Evolutionary conservation across 2,797 vertebrate genomes (phyloP).

Genomic region (Rhabdomys pumilio): DNA sequence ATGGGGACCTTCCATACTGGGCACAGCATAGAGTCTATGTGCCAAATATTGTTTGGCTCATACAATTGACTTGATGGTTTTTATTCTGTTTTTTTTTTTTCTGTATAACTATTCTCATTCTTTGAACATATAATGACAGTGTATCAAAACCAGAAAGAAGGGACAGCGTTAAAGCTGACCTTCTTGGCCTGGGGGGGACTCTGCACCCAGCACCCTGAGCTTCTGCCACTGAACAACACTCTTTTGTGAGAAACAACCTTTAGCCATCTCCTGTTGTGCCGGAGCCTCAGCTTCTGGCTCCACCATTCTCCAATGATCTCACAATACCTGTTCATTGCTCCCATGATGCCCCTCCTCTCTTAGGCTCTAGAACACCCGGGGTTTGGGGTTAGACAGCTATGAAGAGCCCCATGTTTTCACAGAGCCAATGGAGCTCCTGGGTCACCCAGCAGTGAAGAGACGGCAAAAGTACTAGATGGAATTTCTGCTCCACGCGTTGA

Average conservation of each 20-base stretch:
- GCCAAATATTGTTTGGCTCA: conserved; percentile 19
- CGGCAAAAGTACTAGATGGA: conserved; percentile 41
- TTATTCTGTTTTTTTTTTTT: conserved; percentile 36
- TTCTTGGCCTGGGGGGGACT: neutral
- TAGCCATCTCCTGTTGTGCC: neutral
- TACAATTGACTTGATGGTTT: conserved; percentile 40
- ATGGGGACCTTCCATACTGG: neutral
- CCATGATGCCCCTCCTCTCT: neutral
- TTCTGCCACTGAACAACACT: neutral
- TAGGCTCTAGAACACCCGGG: no score
- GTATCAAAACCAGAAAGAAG: neutral
- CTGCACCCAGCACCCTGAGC: neutral
- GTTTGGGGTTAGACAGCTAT: neutral
- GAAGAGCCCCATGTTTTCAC: neutral
- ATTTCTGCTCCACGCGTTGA: conserved; percentile 68
- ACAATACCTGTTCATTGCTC: neutral
- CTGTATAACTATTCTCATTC: conserved; percentile 40
- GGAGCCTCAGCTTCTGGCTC: neutral
- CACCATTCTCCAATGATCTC: neutral
- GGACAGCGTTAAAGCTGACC: neutral
- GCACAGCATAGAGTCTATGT: neutral
- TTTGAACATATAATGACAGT: neutral
- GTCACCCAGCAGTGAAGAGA: neutral
- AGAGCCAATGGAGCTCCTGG: neutral
- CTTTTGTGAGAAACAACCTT: neutral